Evolutionary conservation across 2,113 vertebrate genomes (phyloP), one percentile per base, ranked within the genome.

Genomic region (Chionodraco myersi): DNA sequence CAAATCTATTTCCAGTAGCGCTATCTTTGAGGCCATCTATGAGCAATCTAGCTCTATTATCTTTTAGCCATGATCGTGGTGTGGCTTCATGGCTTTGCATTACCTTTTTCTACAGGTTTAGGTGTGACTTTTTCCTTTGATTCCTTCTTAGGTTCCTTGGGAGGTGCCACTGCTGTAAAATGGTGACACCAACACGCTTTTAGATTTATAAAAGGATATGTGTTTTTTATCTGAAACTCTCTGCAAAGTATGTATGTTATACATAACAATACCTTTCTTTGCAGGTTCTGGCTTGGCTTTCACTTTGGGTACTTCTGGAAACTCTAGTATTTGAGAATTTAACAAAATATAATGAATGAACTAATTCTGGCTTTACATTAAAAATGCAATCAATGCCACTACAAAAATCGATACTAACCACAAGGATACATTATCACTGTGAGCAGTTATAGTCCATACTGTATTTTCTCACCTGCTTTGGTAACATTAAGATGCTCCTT

Each of bases 401-500:
- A n/a, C 8, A 45, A 70, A 30, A 12, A 8, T 58, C 14, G 41
- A 44, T 7, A 36, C 16, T 2, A 18, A 30, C 36, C 34, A 57
- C 23, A 47, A 6, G 7, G 34, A 41, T 54, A 60, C 62, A 56
- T 41, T 48, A 10, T 60, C 47, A 41, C 8, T 23, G 21, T 30
- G 5, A 23, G 3, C 18, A 9, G 63, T 26, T 18, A 6, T 44
- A 36, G 44, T 13, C 56, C 14, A 41, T 18, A 4, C 48, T 64
- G 36, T 30, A 4, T 59, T 54, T 30, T 51, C 86, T 86, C 59
- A 90, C 91, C 90, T 76, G 82, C 34, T 91, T 87, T 83, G 53
- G 92, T 92, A 14, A 85, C 53, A 63, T 92, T 92, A 14, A 85
- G 51, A 63, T 92, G 89, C 58, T 88, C 87, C 77, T 82, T 92